phyloP scores from a whole-genome alignment of 2,888 invertebrate genomes.

The Andrena fulva region DNA sequence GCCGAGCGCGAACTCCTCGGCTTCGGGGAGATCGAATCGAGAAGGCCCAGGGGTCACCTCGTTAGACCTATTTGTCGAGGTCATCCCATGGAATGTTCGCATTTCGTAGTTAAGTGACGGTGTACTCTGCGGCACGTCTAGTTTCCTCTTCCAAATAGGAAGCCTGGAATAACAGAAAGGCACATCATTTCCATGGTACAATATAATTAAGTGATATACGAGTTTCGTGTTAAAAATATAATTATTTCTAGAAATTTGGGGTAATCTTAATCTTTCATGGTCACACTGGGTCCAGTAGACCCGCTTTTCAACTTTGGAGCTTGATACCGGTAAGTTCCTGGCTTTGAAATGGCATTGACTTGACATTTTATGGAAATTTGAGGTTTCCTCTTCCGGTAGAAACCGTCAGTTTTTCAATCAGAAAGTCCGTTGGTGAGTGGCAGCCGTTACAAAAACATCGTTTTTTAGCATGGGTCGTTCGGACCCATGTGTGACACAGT shows the following conservation, averaged over 20 bases:
- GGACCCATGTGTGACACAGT: no score
- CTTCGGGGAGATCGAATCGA: conserved; percentile 90
- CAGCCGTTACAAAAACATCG: no score
- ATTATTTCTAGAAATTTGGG: neutral
- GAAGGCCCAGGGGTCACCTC: conserved; percentile 87
- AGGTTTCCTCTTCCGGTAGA: no score
- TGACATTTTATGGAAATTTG: no score
- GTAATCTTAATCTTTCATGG: no score
- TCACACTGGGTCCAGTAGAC: no score
- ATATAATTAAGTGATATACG: neutral
- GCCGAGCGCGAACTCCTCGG: conserved; percentile 88
- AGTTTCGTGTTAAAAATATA: neutral
- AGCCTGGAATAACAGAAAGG: conserved; percentile 77
- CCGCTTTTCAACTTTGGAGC: no score
- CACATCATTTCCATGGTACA: conserved; percentile 8
- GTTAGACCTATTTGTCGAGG: conserved; percentile 71
- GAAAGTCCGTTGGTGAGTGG: no score
- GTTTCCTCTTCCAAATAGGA: conserved; percentile 87
- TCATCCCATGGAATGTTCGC: conserved; percentile 74
- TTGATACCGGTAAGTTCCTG: no score
- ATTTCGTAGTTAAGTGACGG: conserved; percentile 72
- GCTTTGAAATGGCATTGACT: no score
- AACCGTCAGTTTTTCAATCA: no score
- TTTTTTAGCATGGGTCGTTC: no score
- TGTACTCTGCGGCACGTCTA: conserved; percentile 72